Evolutionary conservation across 2,113 vertebrate genomes (phyloP), one percentile per base, ranked within the genome.

Genomic region (Hippotragus niger): DNA sequence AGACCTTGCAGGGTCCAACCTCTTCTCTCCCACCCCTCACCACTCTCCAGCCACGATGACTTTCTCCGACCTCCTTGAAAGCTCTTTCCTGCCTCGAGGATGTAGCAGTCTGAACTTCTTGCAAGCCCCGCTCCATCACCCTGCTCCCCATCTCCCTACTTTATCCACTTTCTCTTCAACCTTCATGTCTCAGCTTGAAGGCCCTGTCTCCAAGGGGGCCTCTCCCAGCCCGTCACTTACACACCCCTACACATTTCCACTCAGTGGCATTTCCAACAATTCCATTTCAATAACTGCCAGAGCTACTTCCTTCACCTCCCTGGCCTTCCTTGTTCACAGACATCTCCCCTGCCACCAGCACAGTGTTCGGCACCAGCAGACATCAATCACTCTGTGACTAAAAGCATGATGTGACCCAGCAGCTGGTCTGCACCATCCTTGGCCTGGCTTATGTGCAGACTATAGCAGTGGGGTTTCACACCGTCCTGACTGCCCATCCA

Each of bases 401-500:
- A 62, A 57, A 11, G 85, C 80, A 52, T 0, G 60, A 25, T 1
- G 11, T n/a, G 27, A n/a, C 8, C 85, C 6, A 6, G 78, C 31
- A n/a, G 33, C 58, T 50, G 25, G 15, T 19, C 2, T 33, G 86
- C 55, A 23, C 40, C 31, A 2, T 7, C 40, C 80, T 43, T 45
- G 19, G 52, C n/a, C 83, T 43, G 23, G 43, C 29, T 6, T 8
- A 14, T 1, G 52, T 58, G 31, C 62, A 55, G 36, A 45, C 83
- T 52, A 40, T 16, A 76, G 40, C 74, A 27, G 25, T 25, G 96
- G 91, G 52, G 33, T 60, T 95, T 83, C 96, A 86, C 60, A 64
- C 52, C 16, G 29, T 40, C 78, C 80, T 21, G 52, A 93, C 94
- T 91, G 98, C 95, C 97, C 98, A 99, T 98, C 97, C 97, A 98